Evolutionary conservation across 1,140 invertebrate species (phyloP), one percentile per base, ranked within the genome.

Genomic region (Drosophila rhopaloa): DNA sequence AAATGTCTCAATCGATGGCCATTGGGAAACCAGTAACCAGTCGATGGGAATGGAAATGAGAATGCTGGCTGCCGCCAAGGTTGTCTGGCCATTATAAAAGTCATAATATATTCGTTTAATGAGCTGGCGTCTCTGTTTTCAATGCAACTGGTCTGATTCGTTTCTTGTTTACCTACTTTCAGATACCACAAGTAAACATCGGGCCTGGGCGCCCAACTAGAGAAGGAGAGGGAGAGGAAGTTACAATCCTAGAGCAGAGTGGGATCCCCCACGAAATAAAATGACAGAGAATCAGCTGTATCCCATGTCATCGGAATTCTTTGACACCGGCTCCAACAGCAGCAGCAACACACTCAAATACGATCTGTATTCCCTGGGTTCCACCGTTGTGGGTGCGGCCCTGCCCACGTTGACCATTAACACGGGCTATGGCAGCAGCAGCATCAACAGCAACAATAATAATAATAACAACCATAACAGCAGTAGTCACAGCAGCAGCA

Each of bases 201-300:
- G 83, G 82, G 82, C 81, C 56, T 81, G 68, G 60, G 81, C 79
- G 76, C 71, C 57, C 73, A 79, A 53, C 35, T 37, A 40, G 40
- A 44, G 67, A 29, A 54, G 53, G 47, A 48, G 14, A 11, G 41
- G 47, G 13, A 65, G 44, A 8, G 35, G 38, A 10, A 62, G 55
- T 9, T 41, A 41, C 11, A 60, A 14, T 24, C 38, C 38, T 14
- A 35, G 16, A 32, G 19, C 16, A 51, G 8, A 68, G 65, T 37
- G 47, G 62, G 14, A 37, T 57, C 44, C 5, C 44, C 44, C 51
- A 29, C 27, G 1, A 16, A 6, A 50, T 51, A 60, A 75, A 77
- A 92, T 92, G 91, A 92, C 91, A 68, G 91, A 92, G 73, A 92
- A 91, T 81, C 90, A 92, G 77, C 35, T 92, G 68, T 92, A 84